phyloP scores from a whole-genome alignment of 2,888 invertebrate genomes.

The Dioctria rufipes region DNA sequence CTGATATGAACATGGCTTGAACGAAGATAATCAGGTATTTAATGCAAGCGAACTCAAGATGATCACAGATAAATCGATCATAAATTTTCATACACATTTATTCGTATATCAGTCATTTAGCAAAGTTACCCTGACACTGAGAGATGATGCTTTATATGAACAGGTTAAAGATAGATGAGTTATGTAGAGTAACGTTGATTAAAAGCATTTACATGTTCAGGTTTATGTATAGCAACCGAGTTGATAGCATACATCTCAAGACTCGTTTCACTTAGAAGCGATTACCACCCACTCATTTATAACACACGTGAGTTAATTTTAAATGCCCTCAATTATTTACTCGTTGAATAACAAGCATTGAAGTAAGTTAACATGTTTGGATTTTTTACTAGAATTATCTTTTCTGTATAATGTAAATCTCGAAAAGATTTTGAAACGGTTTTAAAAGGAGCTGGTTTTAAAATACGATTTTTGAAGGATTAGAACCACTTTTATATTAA shows the following conservation, averaged over 20 bases:
- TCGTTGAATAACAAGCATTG: no score
- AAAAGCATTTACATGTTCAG: conserved; percentile 22
- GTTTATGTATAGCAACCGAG: background rate
- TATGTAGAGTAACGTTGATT: conserved; percentile 43
- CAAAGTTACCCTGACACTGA: conserved; percentile 36
- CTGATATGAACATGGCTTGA: conserved; percentile 11
- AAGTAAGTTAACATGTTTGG: no score
- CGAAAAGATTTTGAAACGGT: no score
- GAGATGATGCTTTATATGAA: conserved; percentile 40
- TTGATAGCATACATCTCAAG: conserved; percentile 4
- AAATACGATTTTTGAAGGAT: no score
- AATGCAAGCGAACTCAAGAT: conserved; percentile 8
- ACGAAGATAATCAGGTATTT: conserved; percentile 38
- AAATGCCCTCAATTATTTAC: background rate
- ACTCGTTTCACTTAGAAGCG: conserved; percentile 16
- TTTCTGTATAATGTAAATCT: no score
- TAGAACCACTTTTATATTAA: no score
- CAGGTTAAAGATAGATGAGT: background rate
- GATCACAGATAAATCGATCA: conserved; percentile 42
- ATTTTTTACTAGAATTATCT: no score
- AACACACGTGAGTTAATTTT: conserved; percentile 29
- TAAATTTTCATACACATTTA: conserved; percentile 1
- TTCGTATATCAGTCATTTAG: conserved; percentile 12
- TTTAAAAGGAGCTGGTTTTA: no score
- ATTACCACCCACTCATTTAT: conserved; percentile 29